Conservation (phyloP, 2,888 invertebrate genomes). For the Pherbina coryleti region DNA sequence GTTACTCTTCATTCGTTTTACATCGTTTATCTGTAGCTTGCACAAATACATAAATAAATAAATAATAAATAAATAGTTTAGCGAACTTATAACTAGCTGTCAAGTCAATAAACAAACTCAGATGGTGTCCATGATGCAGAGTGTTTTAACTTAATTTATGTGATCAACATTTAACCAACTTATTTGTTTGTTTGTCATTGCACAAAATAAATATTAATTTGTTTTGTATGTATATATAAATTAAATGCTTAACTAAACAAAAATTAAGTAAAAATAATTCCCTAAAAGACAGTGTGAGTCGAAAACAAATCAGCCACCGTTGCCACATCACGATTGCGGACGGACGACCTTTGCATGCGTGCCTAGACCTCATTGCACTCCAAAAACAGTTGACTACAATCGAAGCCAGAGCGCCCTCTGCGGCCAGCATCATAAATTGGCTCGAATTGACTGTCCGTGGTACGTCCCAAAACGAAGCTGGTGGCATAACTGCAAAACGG, state of each 20-base stretch:
- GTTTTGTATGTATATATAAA: neutral
- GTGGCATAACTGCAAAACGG: conserved; percentile 80
- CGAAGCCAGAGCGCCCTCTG: conserved; percentile 85
- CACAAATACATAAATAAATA: neutral
- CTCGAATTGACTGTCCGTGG: conserved; percentile 81
- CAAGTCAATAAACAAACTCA: neutral
- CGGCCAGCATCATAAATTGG: conserved; percentile 87
- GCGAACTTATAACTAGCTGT: neutral
- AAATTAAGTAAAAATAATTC: conserved; percentile 31
- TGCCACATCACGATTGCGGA: neutral
- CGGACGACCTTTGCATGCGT: neutral
- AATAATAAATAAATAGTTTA: conserved; percentile 21
- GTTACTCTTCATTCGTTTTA: neutral
- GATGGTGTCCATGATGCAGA: neutral
- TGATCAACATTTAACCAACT: neutral
- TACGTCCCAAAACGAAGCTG: conserved; percentile 85
- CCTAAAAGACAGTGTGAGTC: conserved; percentile 42
- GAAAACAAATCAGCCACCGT: conserved; percentile 32
- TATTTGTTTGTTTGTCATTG: neutral
- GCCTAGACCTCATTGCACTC: conserved; percentile 89
- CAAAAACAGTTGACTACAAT: conserved; percentile 86
- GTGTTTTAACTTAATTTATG: neutral
- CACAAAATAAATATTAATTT: neutral
- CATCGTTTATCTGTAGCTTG: neutral
- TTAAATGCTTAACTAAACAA: conserved; percentile 22